Base-by-base conservation (phyloP, 1,140 invertebrate genomes). In the Chrysomallon squamiferum region DNA sequence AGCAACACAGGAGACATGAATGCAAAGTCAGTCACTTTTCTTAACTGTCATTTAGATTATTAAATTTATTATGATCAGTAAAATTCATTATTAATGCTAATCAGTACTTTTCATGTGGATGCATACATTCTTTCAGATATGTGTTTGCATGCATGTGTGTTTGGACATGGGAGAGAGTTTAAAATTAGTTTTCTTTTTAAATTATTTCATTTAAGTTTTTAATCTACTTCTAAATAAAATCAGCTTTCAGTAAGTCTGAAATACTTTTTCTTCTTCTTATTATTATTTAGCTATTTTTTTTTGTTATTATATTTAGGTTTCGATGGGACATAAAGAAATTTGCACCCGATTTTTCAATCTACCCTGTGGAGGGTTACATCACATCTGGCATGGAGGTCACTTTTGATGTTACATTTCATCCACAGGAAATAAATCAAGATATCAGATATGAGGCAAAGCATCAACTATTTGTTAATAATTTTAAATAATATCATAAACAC, bases 1-100 rank as follows among this genome's bases (percentile, higher is more conserved):
- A 71, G 57, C 38, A 86, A 86, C 73, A 75, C 78, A 25, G 85
- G 85, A 25, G 85, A 85, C 62, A 85, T 86, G 71, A 84, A 84
- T 68, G 77, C 83, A 7, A 82, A 73, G 82, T 82, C 70, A 64
- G 73, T 62, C n/a, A n/a, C n/a, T n/a, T n/a, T n/a, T n/a, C n/a
- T n/a, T n/a, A n/a, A n/a, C n/a, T n/a, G n/a, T n/a, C n/a, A n/a
- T n/a, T n/a, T n/a, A n/a, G n/a, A n/a, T n/a, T n/a, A n/a, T n/a
- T n/a, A n/a, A n/a, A n/a, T n/a, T 11, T 18, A 7, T 45, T 7
- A 25, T 11, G 4, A n/a, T 4, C 32, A 13, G 58, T 59, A 41
- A 29, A n/a, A 43, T 1, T 50, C n/a, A 22, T n/a, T 50, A 4
- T 5, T n/a, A 22, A 25, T 50, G 47, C 27, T 4, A 6, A 18